These are phyloP conservation scores for Apodemia zela DNA, from an alignment of 2,888 invertebrate species.

Conservation along the genomic window DNA sequence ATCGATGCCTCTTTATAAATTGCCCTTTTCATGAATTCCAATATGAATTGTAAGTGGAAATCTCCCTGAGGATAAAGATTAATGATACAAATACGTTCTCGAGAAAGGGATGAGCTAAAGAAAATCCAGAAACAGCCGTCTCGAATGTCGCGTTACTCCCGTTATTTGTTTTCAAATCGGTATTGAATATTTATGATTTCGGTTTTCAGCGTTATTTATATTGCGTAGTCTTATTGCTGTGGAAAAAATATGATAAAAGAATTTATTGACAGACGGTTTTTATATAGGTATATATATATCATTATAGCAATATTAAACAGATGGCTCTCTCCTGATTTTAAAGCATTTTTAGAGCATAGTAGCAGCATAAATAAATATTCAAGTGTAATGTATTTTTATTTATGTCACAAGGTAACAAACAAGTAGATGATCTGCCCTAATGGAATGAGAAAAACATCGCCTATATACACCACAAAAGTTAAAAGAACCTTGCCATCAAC, in stretches of 20 bases:
- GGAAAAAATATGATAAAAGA: too few species aligned
- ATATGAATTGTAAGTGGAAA: slow-evolving; percentile 33
- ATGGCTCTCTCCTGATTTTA: too few species aligned
- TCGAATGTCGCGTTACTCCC: slow-evolving; percentile 33
- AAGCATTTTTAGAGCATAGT: too few species aligned
- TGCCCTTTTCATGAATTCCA: slow-evolving; percentile 19
- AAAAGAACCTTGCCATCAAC: too few species aligned
- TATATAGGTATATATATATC: too few species aligned
- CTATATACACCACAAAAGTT: too few species aligned
- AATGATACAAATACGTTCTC: slow-evolving; percentile 40
- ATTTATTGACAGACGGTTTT: too few species aligned
- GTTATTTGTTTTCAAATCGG: slow-evolving; percentile 32
- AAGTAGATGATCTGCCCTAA: too few species aligned
- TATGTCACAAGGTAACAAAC: background rate
- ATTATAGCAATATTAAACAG: too few species aligned
- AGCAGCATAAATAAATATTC: too few species aligned
- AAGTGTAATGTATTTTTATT: background rate
- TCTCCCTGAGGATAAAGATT: slow-evolving; percentile 39
- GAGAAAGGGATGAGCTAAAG: slow-evolving; percentile 31
- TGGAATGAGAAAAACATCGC: too few species aligned
- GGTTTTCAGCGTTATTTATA: background rate
- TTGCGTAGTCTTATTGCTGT: background rate
- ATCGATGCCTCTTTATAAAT: slow-evolving; percentile 16
- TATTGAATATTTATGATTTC: slow-evolving; percentile 18
- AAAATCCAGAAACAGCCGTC: slow-evolving; percentile 35